phyloP scores from a whole-genome alignment of 2,888 invertebrate species.

The Lasioglossum lativentre region DNA sequence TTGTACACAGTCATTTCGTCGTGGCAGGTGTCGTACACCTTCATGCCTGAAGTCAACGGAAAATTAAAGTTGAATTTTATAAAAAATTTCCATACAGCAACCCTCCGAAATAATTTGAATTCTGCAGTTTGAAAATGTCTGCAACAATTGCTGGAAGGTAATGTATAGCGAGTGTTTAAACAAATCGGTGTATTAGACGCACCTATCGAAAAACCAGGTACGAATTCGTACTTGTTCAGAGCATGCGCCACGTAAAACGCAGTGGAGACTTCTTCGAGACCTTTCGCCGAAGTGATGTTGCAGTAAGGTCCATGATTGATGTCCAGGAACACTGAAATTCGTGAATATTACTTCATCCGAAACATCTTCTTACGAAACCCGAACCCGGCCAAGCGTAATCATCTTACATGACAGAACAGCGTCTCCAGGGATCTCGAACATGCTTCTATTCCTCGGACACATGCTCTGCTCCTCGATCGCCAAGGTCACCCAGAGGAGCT shows the following conservation, averaged over 20 bases:
- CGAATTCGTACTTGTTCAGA: constrained; percentile 82
- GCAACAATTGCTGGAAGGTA: too few relatives aligned
- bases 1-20: constrained; percentile 79
- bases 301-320: constrained; percentile 83
- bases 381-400: neutral
- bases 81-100: too few relatives aligned
- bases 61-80: too few relatives aligned
- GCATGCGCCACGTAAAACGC: constrained; percentile 82
- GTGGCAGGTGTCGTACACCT: constrained; percentile 81
- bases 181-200: too few relatives aligned
- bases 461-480: constrained; percentile 65
- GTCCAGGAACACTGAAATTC: constrained; percentile 81
- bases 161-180: too few relatives aligned
- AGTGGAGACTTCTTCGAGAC: constrained; percentile 83
- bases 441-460: constrained; percentile 77
- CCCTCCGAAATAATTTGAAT: too few relatives aligned
- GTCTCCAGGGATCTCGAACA: constrained; percentile 79
- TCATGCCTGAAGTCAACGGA: constrained; percentile 74
- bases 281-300: constrained; percentile 79
- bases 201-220: constrained; percentile 83
- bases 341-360: neutral
- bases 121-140: too few relatives aligned
- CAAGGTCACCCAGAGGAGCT: constrained; percentile 27
- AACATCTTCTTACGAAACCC: neutral
- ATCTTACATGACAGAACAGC: constrained; percentile 79